Evolutionary conservation across 2,888 invertebrate genomes (phyloP), one percentile per base, ranked within the genome.

Genomic region (Andrena dorsata): DNA sequence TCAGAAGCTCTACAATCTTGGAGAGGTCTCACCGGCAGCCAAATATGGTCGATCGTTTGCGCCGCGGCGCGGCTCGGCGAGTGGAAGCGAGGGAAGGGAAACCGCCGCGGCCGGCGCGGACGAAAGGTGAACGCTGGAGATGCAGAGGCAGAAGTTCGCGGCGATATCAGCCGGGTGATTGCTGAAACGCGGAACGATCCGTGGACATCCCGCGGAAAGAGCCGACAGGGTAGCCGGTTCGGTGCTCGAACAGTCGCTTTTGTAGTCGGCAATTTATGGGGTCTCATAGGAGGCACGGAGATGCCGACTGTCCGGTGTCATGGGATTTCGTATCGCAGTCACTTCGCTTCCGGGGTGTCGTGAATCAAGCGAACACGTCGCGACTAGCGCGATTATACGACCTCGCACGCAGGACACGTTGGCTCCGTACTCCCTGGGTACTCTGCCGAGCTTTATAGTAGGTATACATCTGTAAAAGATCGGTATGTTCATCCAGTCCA

Each of bases 281-380:
- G 82, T 76, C 73, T 86, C 82, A 86, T 79, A 75, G 80, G 82
- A 69, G 65, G 75, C 72, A 70, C 69, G 77, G 80, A 80, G 78
- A 88, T 83, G 81, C 82, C 80, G 83, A 87, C 80, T 83, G 85
- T 87, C 87, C 78, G 81, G 80, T 74, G 83, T 86, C 88, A 76
- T 76, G 88, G 83, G 64, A 82, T 88, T 87, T 88, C 85, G 87
- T 88, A 87, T 88, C 88, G 81, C 77, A 80, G 78, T 76, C 88
- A 85, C 73, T 78, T 69, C 78, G 80, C 89, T 89, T 89, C 89
- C 89, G 89, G 89, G 85, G 76, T 88, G 81, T 85, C 89, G 90
- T 90, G 90, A 88, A 89, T 89, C 90, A 90, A 89, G 79, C 85
- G 79, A 84, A 86, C 85, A 86, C 83, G 84, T 89, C 87, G 82